Conservation (phyloP, 23 tunicate species). For the Halocynthia roretzi region DNA sequence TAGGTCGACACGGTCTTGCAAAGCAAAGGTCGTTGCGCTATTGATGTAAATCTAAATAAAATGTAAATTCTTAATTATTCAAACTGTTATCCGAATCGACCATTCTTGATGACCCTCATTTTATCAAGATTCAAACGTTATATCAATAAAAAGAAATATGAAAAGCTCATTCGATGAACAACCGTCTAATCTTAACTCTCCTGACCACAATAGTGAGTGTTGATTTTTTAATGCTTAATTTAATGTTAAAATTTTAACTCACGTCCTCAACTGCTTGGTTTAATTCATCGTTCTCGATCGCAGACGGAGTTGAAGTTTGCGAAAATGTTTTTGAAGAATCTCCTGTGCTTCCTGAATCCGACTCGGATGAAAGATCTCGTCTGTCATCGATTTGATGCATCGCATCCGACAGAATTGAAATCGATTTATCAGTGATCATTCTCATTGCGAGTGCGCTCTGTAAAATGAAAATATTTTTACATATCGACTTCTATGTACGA, state of each 20-base stretch:
- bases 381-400: not conserved
- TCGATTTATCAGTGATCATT: slow-evolving; percentile 10
- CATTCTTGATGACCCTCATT: too few species aligned
- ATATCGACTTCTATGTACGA: too few species aligned
- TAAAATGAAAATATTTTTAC: not conserved
- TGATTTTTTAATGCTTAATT: too few species aligned
- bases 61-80: too few species aligned
- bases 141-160: too few species aligned
- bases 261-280: slow-evolving; percentile 21
- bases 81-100: too few species aligned
- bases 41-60: slow-evolving; percentile 3
- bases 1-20: slow-evolving; percentile 13
- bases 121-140: too few species aligned
- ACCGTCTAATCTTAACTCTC: too few species aligned
- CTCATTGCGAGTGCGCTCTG: slow-evolving; percentile 27
- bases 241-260: not conserved
- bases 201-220: too few species aligned
- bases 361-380: slow-evolving; percentile 2
- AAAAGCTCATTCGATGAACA: too few species aligned
- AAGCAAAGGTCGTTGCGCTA: slow-evolving; percentile 7
- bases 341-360: not conserved
- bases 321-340: slow-evolving; percentile 11
- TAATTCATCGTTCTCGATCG: not conserved
- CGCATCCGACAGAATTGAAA: slow-evolving; percentile 14
- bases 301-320: too few species aligned